phyloP scores from a whole-genome alignment of 2,888 invertebrate species.

The Phaonia tiefii region DNA sequence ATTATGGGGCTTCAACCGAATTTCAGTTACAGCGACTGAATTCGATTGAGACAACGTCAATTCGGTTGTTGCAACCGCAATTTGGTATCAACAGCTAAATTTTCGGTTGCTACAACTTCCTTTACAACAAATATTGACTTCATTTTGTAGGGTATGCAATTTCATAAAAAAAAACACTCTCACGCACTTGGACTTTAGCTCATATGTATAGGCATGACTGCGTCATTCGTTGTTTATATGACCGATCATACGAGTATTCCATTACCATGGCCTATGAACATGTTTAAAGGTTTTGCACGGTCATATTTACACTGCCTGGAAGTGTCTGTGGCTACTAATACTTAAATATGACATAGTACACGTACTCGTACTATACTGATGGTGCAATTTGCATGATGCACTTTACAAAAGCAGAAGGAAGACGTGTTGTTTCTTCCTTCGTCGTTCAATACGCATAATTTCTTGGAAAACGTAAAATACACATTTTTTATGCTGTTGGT shows the following conservation, averaged over 20 bases:
- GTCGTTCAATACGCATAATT: conserved; percentile 34
- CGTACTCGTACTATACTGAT: conserved; percentile 43
- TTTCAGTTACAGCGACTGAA: too few relatives aligned
- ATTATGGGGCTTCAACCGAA: too few relatives aligned
- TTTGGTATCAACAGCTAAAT: too few relatives aligned
- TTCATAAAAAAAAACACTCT: conserved; percentile 35
- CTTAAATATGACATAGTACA: conserved; percentile 53
- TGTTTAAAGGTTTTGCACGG: too few relatives aligned
- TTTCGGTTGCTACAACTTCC: too few relatives aligned
- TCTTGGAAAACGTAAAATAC: conserved; percentile 58
- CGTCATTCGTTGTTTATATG: not conserved
- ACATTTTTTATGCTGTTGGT: conserved; percentile 30
- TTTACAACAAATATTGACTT: too few relatives aligned
- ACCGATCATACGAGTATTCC: too few relatives aligned
- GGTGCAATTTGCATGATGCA: conserved; percentile 57
- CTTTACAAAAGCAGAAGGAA: conserved; percentile 42
- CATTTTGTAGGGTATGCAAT: too few relatives aligned
- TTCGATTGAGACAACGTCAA: too few relatives aligned
- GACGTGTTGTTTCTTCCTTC: conserved; percentile 49
- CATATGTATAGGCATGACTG: conserved; percentile 39
- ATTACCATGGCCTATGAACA: too few relatives aligned
- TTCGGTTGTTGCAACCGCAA: too few relatives aligned
- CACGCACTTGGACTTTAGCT: conserved; percentile 9
- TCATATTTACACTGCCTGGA: not conserved
- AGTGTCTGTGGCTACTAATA: conserved; percentile 53